Base-by-base conservation (phyloP, 2,888 invertebrate species). In the Troides helena region DNA sequence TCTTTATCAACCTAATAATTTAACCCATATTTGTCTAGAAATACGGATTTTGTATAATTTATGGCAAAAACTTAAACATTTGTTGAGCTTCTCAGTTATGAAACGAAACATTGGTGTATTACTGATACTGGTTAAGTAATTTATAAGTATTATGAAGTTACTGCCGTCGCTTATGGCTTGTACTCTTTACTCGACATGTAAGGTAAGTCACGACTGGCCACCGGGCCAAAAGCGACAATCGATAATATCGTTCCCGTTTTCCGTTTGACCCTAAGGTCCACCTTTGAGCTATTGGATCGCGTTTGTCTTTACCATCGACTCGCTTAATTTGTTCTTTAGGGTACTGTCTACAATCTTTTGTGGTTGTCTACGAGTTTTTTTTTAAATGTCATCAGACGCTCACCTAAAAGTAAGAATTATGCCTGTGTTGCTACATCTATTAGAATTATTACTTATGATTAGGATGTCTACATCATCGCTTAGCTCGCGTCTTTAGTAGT, bases 171-270 rank as follows among this genome's bases (percentile, higher is more conserved):
- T 72, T 72, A 8, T 73, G 10, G 57, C 67, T 81, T 76, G 70
- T 2, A 10, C 75, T 75, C 66, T 23, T 67, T 58, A 72, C 70
- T 73, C 71, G 77, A 83, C 89, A 81, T 82, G 86, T 89, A 91
- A 88, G 89, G 91, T 87, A 88, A 90, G 92, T 91, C 92, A 92
- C 91, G 91, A 92, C 80, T 84, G 86, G 85, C 86, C 86, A 87
- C 86, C 87, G 86, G 85, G 85, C 88, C 85, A 84, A 87, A 88
- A 85, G 86, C 86, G 87, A 88, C 89, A 83, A 86, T 85, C 83
- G 92, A 92, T 92, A 90, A 85, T 83, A 91, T 91, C 91, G 89
- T 84, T 84, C 89, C 84, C 83, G 80, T 88, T 87, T 84, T 82
- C 83, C 83, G 80, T 80, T 79, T 87, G 89, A 88, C 89, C 89